Percentiles rank a stretch among this genome's conserved stretches.
Conservation (phyloP, 2,888 invertebrate genomes). For the Steinernema carpocapsae region DNA sequence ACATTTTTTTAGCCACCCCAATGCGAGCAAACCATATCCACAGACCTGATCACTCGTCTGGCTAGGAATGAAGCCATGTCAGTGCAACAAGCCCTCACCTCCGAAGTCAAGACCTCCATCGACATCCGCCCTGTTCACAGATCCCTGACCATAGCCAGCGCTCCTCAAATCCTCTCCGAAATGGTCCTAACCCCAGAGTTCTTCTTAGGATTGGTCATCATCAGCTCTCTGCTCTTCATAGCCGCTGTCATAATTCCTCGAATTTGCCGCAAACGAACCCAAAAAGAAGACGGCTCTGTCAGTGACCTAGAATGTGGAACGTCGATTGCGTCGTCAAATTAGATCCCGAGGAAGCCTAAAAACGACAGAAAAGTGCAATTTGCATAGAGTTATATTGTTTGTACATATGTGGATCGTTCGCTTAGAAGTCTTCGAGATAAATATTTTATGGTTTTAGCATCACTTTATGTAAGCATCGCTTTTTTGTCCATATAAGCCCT, state of each 20-base stretch:
- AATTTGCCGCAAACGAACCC: background rate
- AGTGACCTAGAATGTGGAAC: background rate
- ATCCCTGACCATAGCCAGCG: background rate
- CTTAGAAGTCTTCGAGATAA: no score
- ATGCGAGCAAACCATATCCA: background rate
- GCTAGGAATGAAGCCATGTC: background rate
- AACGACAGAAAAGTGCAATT: background rate
- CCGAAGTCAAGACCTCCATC: background rate
- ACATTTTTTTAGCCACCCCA: background rate
- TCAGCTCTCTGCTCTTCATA: background rate
- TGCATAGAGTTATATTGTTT: background rate
- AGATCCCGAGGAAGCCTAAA: background rate
- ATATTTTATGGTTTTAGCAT: no score
- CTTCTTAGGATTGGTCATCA: conserved; percentile 2
- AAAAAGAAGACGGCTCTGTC: background rate
- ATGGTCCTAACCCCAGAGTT: background rate
- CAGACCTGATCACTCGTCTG: background rate
- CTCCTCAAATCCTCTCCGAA: conserved; percentile 5
- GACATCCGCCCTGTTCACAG: background rate
- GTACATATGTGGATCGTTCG: no score
- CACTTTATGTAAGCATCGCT: no score
- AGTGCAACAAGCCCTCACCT: conserved; percentile 12
- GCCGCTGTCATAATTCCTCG: background rate
- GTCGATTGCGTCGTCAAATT: background rate
- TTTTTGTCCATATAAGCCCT: no score